Evolutionary conservation across 2,113 vertebrate genomes (phyloP).

Genomic region (Chloropsis hardwickii): DNA sequence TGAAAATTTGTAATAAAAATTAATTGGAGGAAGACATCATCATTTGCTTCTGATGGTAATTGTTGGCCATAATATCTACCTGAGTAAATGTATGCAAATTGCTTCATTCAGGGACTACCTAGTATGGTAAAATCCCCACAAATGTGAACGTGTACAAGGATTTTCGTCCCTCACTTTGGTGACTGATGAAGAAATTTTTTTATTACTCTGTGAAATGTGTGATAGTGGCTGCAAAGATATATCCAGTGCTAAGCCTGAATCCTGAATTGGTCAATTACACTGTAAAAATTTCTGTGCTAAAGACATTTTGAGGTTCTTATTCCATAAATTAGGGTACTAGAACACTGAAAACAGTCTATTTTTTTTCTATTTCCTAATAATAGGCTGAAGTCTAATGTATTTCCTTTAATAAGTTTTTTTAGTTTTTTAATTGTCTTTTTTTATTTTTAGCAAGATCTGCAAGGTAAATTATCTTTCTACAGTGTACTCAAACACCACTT

Average conservation of each 20-base stretch:
- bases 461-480: not conserved
- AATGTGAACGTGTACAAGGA: not conserved
- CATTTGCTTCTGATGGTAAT: not conserved
- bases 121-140: not conserved
- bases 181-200: not conserved
- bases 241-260: not conserved
- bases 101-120: not conserved
- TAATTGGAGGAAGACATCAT: not conserved
- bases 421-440: not conserved
- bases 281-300: not conserved
- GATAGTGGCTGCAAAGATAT: not conserved
- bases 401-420: not conserved
- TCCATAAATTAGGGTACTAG: not conserved
- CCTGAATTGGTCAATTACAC: not conserved
- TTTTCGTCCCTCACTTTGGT: not conserved
- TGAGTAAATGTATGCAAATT: not conserved
- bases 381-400: not conserved
- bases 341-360: not conserved
- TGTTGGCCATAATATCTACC: not conserved
- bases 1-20: not conserved
- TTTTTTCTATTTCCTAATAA: not conserved
- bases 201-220: not conserved
- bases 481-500: not conserved
- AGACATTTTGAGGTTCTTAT: not conserved
- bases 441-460: fast-evolving